These are phyloP conservation scores for Altica lythri DNA, from an alignment of 2,888 invertebrate species.

Conservation along the genomic window DNA sequence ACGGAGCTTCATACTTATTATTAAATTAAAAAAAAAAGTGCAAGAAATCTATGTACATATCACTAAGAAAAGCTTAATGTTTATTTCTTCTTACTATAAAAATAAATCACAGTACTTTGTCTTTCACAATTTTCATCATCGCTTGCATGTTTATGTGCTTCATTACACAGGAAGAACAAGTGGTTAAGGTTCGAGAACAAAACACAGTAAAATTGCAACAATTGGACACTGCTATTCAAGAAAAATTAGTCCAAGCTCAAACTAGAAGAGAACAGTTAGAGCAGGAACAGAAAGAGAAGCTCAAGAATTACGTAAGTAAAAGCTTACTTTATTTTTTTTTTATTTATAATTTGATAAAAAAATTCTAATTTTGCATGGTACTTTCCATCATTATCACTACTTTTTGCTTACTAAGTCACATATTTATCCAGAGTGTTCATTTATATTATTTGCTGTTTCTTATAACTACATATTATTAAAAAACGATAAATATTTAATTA, in stretches of 20 bases:
- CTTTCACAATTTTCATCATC: conserved; percentile 36
- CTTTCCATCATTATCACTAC: too few relatives aligned
- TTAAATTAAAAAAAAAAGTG: background rate
- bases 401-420: too few relatives aligned
- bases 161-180: conserved; percentile 71
- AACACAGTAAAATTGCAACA: conserved; percentile 71
- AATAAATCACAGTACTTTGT: conserved; percentile 28
- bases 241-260: conserved; percentile 70
- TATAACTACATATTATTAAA: too few relatives aligned
- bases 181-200: conserved; percentile 70
- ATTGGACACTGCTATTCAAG: conserved; percentile 71
- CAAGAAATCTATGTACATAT: too few relatives aligned
- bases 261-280: conserved; percentile 75
- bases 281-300: conserved; percentile 76
- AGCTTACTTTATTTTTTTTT: conserved; percentile 4
- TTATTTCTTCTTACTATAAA: conserved; percentile 19
- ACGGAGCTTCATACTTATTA: background rate
- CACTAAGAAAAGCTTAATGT: background rate
- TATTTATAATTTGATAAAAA: background rate
- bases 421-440: too few relatives aligned
- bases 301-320: conserved; percentile 76
- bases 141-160: conserved; percentile 49
- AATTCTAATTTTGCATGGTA: background rate
- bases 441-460: too few relatives aligned
- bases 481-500: too few relatives aligned